Evolutionary conservation across 2,113 vertebrate genomes (phyloP), one percentile per base, ranked within the genome.

Genomic region (Laticauda colubrina): DNA sequence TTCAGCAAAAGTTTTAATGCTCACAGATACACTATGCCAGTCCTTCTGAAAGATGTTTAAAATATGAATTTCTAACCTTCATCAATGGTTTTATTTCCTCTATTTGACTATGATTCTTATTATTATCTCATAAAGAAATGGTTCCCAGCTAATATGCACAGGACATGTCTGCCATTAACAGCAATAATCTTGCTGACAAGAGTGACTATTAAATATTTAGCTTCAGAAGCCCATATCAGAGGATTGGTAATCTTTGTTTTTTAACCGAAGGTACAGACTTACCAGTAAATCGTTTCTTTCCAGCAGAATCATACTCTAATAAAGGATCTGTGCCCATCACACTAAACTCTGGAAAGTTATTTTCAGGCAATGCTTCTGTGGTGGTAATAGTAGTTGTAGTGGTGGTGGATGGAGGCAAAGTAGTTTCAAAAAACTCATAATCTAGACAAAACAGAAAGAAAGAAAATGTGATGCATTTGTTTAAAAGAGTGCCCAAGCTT

Each of bases 241-340:
- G 8, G 93, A 93, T 26, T 90, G 61, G 55, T 45, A 57, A 61
- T 87, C n/a, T 55, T 55, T 45, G 53, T 10, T 56, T n/a, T 54
- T 89, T 23, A 56, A 86, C 53, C 21, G 92, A 94, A 92, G 91
- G 39, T 8, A 48, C 15, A 34, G 85, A 90, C 94, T 96, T 98
- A 99, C 99, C 99, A 97, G 98, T 98, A 97, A 99, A 99, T 69
- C 99, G 97, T 85, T 98, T 99, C 96, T 98, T 99, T 94, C 99
- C 99, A 89, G 98, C 97, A 56, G 98, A 97, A 95, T 99, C 99
- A 85, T 98, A 98, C 95, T 98, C 98, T 4, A 98, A 98, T 75
- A 97, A 94, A 9, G 99, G 98, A 26, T 97, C 97, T 1, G 97
- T 97, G 94, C 97, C 98, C 88, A 95, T 92, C 4, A 97, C 88